Evolutionary conservation across 2,888 invertebrate species (phyloP), one percentile per base, ranked within the genome.

Genomic region (Rotaria magnacalcarata): DNA sequence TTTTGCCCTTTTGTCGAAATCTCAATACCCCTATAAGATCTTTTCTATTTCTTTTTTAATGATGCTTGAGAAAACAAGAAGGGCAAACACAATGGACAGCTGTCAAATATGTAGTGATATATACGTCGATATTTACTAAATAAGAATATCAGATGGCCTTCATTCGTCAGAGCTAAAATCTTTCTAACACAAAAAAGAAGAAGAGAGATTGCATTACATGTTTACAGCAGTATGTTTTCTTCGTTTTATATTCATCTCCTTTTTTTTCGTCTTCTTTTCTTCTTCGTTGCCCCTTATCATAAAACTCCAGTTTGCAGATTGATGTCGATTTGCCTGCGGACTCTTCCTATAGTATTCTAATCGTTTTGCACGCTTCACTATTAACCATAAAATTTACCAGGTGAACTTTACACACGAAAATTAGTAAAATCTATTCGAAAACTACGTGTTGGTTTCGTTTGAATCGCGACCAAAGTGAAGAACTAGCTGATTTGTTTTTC

Each of bases 231-330:
- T 67, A 34, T 67, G 19, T 41, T 67, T 52, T 67, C 27, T 60
- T 60, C 58, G n/a, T 67, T 67, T 67, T 67, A 34, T 67, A 67
- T 67, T 67, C 67, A 67, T 67, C 67, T 67, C 34, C 2, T 67
- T 67, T 67, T 67, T 67, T 19, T 34, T 67, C 34, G 10, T 19
- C 27, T 7, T 34, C 67, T 34, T 27, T 27, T 67, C 67, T 41
- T 0, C 19, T 5, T 34, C 67, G 27, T 16, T 34, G 14, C 34
- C 19, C 34, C 34, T 16, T 41, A 7, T 67, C 34, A 67, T 34
- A 24, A 34, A 24, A 34, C 34, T 11, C 34, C 7, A 67, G 14
- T 67, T 67, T 19, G 11, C 3, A 41, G 67, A 41, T 67, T 67
- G 67, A 67, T 67, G 34, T 67, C 67, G 34, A 67, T 16, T 67